phyloP scores from a whole-genome alignment of 2,113 vertebrate species.

The Helogale parvula region DNA sequence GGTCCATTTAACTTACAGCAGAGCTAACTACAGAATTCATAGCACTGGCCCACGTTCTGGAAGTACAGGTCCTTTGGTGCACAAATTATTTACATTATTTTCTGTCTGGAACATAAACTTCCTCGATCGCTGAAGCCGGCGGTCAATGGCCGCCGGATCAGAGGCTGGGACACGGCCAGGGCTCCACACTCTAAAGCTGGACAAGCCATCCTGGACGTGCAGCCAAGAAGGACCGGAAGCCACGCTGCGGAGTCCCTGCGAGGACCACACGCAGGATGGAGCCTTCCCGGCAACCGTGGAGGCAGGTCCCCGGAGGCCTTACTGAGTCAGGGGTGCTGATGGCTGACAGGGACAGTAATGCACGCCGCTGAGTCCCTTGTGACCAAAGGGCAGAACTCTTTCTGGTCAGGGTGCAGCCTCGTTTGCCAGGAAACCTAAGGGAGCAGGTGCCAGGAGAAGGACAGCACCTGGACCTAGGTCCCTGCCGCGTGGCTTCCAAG shows the following conservation, averaged over 20 bases:
- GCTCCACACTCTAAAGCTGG: not conserved
- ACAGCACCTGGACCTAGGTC: not conserved
- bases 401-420: not conserved
- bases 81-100: not conserved
- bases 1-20: not conserved
- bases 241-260: accelerated
- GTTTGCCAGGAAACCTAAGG: not conserved
- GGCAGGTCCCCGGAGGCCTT: not conserved
- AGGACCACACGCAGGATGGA: accelerated
- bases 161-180: not conserved
- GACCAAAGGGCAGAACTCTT: not conserved
- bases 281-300: not conserved
- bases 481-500: not conserved
- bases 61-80: not conserved
- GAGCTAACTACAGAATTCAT: not conserved
- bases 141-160: not conserved
- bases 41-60: not conserved
- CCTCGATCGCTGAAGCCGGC: not conserved
- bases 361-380: not conserved
- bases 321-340: not conserved
- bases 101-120: not conserved
- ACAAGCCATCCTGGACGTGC: not conserved
- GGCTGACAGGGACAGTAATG: not conserved
- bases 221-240: not conserved
- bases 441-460: not conserved